Percentiles rank a stretch among this genome's conserved stretches.
Conservation (phyloP, 2,888 invertebrate genomes). For the Autographa pulchrina region DNA sequence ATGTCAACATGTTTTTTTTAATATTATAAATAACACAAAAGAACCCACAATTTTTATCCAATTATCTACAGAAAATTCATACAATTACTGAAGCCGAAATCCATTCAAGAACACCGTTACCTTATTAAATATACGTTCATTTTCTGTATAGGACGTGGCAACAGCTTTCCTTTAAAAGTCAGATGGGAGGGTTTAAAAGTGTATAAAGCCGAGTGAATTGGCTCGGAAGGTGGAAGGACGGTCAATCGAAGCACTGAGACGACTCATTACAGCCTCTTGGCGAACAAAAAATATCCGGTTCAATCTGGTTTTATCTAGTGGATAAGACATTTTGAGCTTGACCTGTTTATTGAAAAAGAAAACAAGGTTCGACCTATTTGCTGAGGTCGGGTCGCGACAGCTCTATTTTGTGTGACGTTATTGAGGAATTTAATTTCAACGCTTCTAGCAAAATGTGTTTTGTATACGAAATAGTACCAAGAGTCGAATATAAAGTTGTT, state of each 20-base stretch:
- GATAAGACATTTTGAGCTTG: slow-evolving; percentile 56
- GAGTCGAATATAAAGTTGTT: neutral
- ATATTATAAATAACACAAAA: no score
- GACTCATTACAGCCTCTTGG: slow-evolving; percentile 80
- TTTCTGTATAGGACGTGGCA: slow-evolving; percentile 58
- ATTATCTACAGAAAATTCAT: neutral
- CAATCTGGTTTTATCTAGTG: slow-evolving; percentile 60
- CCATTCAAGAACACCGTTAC: slow-evolving; percentile 28
- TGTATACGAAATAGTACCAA: slow-evolving; percentile 1
- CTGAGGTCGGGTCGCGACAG: slow-evolving; percentile 22
- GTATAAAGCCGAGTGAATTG: slow-evolving; percentile 82
- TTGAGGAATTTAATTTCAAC: slow-evolving; percentile 26
- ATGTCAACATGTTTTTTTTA: no score
- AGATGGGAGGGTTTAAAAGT: slow-evolving; percentile 78
- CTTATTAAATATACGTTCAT: slow-evolving; percentile 28
- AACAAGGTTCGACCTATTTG: slow-evolving; percentile 46
- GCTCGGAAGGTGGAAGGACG: slow-evolving; percentile 75
- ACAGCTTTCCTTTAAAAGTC: slow-evolving; percentile 73
- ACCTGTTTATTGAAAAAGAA: slow-evolving; percentile 54
- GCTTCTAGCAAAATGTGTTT: slow-evolving; percentile 23
- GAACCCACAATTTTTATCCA: neutral
- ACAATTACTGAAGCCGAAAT: neutral
- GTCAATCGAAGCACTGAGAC: slow-evolving; percentile 85
- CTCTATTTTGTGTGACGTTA: slow-evolving; percentile 25
- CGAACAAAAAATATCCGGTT: slow-evolving; percentile 65